A percentile compares a stretch with the other conserved stretches of the same genome.
Evolutionary conservation across 2,113 vertebrate genomes (phyloP).

Genomic region (Cyprinodon variegatus): DNA sequence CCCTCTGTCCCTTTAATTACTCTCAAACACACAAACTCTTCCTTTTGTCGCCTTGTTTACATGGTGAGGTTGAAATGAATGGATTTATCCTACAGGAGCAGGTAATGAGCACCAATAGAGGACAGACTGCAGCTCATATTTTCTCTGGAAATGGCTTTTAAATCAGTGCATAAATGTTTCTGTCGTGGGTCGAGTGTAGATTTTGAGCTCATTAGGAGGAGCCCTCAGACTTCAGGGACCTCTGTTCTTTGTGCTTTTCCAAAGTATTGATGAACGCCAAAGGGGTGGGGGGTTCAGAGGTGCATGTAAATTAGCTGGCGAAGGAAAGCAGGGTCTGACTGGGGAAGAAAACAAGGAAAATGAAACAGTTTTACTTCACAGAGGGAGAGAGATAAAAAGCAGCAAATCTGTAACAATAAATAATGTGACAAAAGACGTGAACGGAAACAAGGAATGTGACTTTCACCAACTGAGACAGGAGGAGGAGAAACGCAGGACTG

Average conservation of each 20-base stretch:
- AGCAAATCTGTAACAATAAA: not conserved
- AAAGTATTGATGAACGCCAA: conserved; percentile 40
- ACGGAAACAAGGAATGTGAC: not conserved
- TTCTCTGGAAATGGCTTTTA: conserved; percentile 9
- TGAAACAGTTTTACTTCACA: not conserved
- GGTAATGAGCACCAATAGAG: not conserved
- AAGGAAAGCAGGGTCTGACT: conserved; percentile 16
- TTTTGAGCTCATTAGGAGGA: conserved; percentile 54
- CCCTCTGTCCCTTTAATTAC: conserved; percentile 44
- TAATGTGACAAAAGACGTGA: not conserved
- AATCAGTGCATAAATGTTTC: not conserved
- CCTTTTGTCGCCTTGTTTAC: not conserved
- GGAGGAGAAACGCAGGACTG: not conserved
- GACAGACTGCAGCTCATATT: too few species aligned
- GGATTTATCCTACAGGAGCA: conserved; percentile 6
- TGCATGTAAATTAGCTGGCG: conserved; percentile 32
- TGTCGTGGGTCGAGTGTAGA: conserved; percentile 23
- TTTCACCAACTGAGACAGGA: not conserved
- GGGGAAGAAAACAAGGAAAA: conserved; percentile 15
- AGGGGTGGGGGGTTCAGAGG: conserved; percentile 14
- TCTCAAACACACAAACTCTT: conserved; percentile 17
- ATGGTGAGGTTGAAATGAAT: conserved; percentile 9
- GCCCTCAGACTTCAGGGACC: conserved; percentile 56
- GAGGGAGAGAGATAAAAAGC: not conserved
- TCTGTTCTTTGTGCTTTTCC: conserved; percentile 56